phyloP scores from a whole-genome alignment of 2,888 invertebrate genomes.

The Calliopum simillimum region DNA sequence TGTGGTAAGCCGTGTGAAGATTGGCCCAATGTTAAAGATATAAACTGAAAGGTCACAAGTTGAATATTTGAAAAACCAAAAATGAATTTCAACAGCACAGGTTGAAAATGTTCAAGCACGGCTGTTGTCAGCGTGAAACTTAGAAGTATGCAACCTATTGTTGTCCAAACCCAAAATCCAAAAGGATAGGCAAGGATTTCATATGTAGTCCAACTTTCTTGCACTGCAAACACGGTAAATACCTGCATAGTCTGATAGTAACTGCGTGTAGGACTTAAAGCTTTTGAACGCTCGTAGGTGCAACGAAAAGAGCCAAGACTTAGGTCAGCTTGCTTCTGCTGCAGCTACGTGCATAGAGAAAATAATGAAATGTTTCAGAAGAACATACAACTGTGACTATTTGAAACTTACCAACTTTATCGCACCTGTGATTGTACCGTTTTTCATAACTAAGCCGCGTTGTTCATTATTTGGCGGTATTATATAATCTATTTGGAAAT shows the following conservation, averaged over 20 bases:
- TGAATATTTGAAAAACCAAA: constrained; percentile 33
- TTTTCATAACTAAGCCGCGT: constrained; percentile 42
- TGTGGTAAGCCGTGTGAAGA: constrained; percentile 33
- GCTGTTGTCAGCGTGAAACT: constrained; percentile 20
- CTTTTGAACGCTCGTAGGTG: constrained; percentile 43
- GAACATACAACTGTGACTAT: not conserved
- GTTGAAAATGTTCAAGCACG: constrained; percentile 20
- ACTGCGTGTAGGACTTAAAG: constrained; percentile 42
- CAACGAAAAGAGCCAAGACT: constrained; percentile 50
- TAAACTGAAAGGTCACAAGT: constrained; percentile 23
- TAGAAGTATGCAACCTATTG: constrained; percentile 33
- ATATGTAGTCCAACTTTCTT: constrained; percentile 45
- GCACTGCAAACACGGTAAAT: constrained; percentile 41
- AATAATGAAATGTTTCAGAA: not conserved
- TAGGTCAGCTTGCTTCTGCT: constrained; percentile 44
- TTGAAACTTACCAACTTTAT: constrained; percentile 42
- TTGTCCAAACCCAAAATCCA: constrained; percentile 47
- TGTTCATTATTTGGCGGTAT: constrained; percentile 46
- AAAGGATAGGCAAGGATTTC: constrained; percentile 50
- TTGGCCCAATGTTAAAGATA: constrained; percentile 41
- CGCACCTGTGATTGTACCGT: constrained; percentile 44
- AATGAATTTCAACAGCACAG: constrained; percentile 33
- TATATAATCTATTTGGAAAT: constrained; percentile 36
- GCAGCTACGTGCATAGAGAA: constrained; percentile 40
- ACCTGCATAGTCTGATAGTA: constrained; percentile 49